Evolutionary conservation across 1,140 invertebrate species (phyloP).

Genomic region (Drosophila gunungcola): DNA sequence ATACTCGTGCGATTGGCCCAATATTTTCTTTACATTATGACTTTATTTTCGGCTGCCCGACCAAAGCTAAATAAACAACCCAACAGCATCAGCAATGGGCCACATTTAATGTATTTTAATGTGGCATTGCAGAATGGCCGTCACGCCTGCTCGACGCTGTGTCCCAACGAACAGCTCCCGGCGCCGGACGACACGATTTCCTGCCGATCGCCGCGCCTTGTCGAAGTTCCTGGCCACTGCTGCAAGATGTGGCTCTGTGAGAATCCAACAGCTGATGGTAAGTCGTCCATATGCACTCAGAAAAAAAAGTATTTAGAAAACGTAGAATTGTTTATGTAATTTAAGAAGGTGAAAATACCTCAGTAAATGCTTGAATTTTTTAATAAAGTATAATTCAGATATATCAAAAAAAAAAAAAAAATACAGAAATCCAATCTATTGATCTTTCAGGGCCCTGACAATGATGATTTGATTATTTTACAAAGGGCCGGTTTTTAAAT

Average conservation of each 20-base stretch:
- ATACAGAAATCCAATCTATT: too few species aligned
- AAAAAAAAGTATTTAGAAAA: not conserved
- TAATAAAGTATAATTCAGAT: too few species aligned
- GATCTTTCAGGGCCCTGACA: too few species aligned
- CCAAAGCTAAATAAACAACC: slow-evolving; percentile 61
- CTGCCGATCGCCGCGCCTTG: slow-evolving; percentile 88
- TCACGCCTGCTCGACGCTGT: slow-evolving; percentile 90
- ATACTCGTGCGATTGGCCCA: slow-evolving; percentile 23
- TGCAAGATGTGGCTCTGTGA: slow-evolving; percentile 91
- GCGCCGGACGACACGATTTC: slow-evolving; percentile 86
- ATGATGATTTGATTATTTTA: too few species aligned
- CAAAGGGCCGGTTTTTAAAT: too few species aligned
- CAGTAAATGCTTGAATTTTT: too few species aligned
- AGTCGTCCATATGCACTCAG: slow-evolving; percentile 31
- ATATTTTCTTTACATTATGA: slow-evolving; percentile 74
- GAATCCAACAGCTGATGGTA: slow-evolving; percentile 86
- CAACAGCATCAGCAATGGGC: slow-evolving; percentile 18
- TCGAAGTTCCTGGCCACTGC: slow-evolving; percentile 89
- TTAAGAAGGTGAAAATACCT: too few species aligned
- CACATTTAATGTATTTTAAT: slow-evolving; percentile 76
- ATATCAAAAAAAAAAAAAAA: too few species aligned
- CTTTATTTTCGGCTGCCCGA: slow-evolving; percentile 59
- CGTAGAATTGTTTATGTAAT: too few species aligned
- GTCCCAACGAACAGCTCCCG: slow-evolving; percentile 89
- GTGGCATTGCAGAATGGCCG: slow-evolving; percentile 87